phyloP scores from a whole-genome alignment of 2,113 vertebrate genomes.

The Leucopsar rothschildi region DNA sequence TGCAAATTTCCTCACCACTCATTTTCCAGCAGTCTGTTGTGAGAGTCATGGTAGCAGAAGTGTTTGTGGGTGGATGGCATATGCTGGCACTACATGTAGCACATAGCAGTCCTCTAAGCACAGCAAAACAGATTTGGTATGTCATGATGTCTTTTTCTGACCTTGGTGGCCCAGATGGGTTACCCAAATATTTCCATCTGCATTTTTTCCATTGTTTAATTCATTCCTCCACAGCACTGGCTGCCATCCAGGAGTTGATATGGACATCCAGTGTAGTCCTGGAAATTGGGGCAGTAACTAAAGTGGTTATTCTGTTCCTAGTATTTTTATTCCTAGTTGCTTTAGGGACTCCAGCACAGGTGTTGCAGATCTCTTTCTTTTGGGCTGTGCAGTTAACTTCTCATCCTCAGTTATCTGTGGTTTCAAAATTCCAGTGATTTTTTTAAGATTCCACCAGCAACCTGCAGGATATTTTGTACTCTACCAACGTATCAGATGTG shows the following conservation, averaged over 20 bases:
- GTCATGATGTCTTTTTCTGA: constrained; percentile 2
- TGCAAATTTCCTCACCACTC: neutral
- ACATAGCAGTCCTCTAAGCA: neutral
- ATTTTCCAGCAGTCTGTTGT: neutral
- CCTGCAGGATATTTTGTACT: neutral
- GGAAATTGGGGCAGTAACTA: neutral
- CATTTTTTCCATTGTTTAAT: neutral
- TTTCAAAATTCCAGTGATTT: neutral
- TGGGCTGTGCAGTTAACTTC: neutral
- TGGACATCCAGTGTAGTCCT: neutral
- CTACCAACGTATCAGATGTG: neutral
- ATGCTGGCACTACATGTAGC: neutral
- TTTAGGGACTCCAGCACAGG: neutral
- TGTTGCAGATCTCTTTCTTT: neutral
- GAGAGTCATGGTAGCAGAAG: neutral
- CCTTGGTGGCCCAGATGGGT: neutral
- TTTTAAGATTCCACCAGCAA: neutral
- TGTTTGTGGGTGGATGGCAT: constrained; percentile 12
- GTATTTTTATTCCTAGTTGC: neutral
- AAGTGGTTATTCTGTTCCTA: neutral
- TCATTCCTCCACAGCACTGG: neutral
- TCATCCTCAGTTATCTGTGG: neutral
- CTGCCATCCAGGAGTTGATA: neutral
- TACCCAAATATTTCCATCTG: constrained; percentile 22
- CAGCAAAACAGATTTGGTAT: neutral